Conservation (phyloP, 2,797 vertebrate species). For the Poeciliopsis infans region DNA sequence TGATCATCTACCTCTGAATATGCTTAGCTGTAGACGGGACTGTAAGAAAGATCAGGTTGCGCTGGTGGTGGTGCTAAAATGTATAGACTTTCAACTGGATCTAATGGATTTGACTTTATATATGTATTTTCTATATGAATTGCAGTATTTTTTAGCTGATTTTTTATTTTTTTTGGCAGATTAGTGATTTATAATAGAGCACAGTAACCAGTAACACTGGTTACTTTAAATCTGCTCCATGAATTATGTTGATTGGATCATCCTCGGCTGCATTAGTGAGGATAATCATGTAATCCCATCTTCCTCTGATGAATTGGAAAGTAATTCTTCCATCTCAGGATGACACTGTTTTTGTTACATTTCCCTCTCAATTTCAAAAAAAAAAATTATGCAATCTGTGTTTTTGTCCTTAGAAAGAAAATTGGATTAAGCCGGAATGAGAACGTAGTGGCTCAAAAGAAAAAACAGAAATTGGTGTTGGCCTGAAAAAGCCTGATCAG, state of each 20-base stretch:
- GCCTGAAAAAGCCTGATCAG: background rate
- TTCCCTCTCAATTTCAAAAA: background rate
- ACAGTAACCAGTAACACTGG: background rate
- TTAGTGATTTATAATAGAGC: background rate
- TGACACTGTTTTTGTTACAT: background rate
- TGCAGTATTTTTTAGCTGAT: background rate
- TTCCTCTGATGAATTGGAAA: background rate
- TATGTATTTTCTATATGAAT: background rate
- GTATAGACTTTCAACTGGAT: background rate
- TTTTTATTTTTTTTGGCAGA: background rate
- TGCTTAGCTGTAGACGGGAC: background rate
- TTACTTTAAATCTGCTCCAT: slow-evolving; percentile 1
- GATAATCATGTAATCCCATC: background rate
- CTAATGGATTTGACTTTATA: background rate
- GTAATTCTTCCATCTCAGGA: background rate
- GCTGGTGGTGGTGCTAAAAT: background rate
- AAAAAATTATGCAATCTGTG: background rate
- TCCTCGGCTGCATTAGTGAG: background rate
- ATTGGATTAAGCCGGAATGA: background rate
- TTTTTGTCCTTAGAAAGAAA: background rate
- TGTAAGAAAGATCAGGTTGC: background rate
- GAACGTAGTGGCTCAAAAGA: background rate
- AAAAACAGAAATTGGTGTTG: background rate
- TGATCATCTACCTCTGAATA: background rate
- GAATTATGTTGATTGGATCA: background rate